These are phyloP conservation scores for Carettochelys insculpta DNA, from an alignment of 2,113 vertebrate species.

Conservation along the genomic window DNA sequence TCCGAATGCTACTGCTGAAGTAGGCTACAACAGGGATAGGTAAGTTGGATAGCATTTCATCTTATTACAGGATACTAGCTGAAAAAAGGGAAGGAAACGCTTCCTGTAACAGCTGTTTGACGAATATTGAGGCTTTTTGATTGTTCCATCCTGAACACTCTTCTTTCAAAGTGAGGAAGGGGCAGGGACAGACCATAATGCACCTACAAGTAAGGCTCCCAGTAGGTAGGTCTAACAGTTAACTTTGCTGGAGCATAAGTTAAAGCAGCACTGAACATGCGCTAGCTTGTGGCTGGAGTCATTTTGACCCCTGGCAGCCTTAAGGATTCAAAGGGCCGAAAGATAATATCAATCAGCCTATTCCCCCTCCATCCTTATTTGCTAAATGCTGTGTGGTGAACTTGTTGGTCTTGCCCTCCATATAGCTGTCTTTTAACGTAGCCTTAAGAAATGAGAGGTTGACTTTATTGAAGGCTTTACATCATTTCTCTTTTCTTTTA, in stretches of 20 bases:
- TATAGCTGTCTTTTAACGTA: not conserved
- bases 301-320: not conserved
- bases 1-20: slow-evolving; percentile 87
- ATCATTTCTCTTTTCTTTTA: slow-evolving; percentile 44
- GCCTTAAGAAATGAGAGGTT: not conserved
- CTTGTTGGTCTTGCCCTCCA: not conserved
- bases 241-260: not conserved
- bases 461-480: not conserved
- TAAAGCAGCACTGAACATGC: not conserved
- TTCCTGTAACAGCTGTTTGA: not conserved
- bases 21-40: slow-evolving; percentile 88
- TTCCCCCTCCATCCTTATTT: not conserved
- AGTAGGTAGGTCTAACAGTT: not conserved
- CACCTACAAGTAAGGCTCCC: not conserved
- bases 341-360: not conserved
- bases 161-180: not conserved
- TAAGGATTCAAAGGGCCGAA: not conserved
- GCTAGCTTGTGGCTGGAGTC: not conserved
- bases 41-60: slow-evolving; percentile 52
- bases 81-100: not conserved
- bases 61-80: not conserved
- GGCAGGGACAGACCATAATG: not conserved
- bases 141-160: not conserved
- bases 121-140: not conserved
- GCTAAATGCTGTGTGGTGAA: not conserved